Evolutionary conservation across 2,888 invertebrate genomes (phyloP), one percentile per base, ranked within the genome.

Genomic region (Dryomyza anilis): DNA sequence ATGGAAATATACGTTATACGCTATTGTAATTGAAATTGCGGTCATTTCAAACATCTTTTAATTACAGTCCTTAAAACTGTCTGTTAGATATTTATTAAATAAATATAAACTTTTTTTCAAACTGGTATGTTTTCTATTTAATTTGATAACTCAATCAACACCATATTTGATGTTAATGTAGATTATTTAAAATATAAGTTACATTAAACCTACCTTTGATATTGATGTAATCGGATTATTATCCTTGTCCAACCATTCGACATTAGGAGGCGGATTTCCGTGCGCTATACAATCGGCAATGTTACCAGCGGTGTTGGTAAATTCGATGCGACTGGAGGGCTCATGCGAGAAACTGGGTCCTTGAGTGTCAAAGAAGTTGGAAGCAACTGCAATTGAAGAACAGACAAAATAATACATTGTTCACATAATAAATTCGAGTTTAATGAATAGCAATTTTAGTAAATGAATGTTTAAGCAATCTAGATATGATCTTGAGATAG

Each of bases 221-320:
- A 87, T 85, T 58, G 85, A 85, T 45, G 83, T 80, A 52, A 86
- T 84, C 12, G 85, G 84, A 71, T 83, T 84, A 61, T 86, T 86
- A 72, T 86, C 86, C 64, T 84, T 84, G 69, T 85, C 85, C 50
- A 86, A 71, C 87, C 87, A 87, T 76, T 86, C 85, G 64, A 87
- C 84, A 67, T 78, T 85, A 3, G 87, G 86, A 50, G 81, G 78
- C 7, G 87, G 87, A 75, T 86, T 86, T 23, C 87, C 87, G 68
- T 84, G 79, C 21, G 85, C 86, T 52, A 83, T 82, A 72, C 87
- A 87, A 76, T 86, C 86, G 43, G 85, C 83, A 30, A 84, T 80
- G 55, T 84, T 85, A 19, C 87, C 87, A 66, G 82, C 83, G 27
- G 84, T 85, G 74, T 86, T 87, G 67, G 86, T 86, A 72, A 87